These are phyloP conservation scores for Carettochelys insculpta DNA, from an alignment of 2,113 vertebrate species.

Conservation along the genomic window DNA sequence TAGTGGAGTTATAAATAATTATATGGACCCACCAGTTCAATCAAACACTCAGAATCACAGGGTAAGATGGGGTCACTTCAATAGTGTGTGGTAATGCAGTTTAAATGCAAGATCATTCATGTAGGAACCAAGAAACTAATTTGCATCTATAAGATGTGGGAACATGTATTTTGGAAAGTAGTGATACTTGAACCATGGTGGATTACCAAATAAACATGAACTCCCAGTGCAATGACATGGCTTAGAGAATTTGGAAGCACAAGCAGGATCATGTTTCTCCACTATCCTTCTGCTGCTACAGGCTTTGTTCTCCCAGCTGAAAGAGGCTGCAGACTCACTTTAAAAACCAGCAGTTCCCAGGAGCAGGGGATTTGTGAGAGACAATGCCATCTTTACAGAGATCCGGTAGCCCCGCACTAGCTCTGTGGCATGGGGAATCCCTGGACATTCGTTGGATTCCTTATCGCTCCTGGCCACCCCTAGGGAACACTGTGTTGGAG, in stretches of 20 bases:
- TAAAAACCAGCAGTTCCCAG: not conserved
- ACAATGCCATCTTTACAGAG: not conserved
- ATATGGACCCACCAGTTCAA: not conserved
- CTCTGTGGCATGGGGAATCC: not conserved
- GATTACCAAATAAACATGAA: not conserved
- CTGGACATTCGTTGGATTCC: not conserved
- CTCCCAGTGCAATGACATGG: not conserved
- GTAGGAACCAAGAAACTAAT: not conserved
- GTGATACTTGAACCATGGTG: not conserved
- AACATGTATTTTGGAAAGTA: not conserved
- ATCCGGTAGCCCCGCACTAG: not conserved
- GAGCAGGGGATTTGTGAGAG: not conserved
- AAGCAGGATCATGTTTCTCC: not conserved
- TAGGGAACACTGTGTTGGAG: not conserved
- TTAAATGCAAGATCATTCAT: not conserved
- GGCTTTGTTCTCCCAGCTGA: not conserved
- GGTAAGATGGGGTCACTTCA: not conserved
- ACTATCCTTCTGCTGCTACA: not conserved
- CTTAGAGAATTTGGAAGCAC: not conserved
- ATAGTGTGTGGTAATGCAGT: not conserved
- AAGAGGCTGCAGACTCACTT: not conserved
- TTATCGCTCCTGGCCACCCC: not conserved
- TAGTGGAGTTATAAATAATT: not conserved
- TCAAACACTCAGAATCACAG: not conserved
- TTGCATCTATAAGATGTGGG: not conserved